phyloP scores from a whole-genome alignment of 1,140 invertebrate species.

The Drosophila baimaii region DNA sequence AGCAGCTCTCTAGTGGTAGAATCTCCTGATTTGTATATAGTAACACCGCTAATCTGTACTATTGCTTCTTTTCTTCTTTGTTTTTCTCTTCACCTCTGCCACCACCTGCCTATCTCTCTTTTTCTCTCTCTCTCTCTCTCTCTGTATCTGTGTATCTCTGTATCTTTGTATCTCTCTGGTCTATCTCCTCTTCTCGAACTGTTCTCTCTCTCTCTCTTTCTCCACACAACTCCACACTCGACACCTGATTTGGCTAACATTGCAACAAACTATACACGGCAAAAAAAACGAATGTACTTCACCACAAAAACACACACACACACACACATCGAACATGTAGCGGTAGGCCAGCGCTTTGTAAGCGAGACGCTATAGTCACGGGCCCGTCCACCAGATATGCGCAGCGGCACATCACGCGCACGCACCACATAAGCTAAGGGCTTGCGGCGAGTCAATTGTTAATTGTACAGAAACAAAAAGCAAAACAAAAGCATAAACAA shows the following conservation, averaged over 20 bases:
- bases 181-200: conserved; percentile 53
- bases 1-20: conserved; percentile 63
- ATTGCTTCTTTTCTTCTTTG: conserved; percentile 82
- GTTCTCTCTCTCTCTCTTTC: conserved; percentile 38
- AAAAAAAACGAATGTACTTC: conserved; percentile 40
- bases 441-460: conserved; percentile 48
- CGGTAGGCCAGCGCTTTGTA: conserved; percentile 84
- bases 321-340: conserved; percentile 66
- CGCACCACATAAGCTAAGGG: conserved; percentile 81
- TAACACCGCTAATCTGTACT: conserved; percentile 81
- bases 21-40: conserved; percentile 72
- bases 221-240: conserved; percentile 23
- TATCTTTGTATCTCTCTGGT: conserved; percentile 51
- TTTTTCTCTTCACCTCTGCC: conserved; percentile 78
- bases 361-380: conserved; percentile 84
- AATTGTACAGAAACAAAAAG: conserved; percentile 45
- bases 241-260: conserved; percentile 61
- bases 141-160: conserved; percentile 45
- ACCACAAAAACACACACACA: conserved; percentile 44
- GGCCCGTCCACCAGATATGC: conserved; percentile 82
- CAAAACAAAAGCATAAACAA: conserved; percentile 19
- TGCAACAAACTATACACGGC: conserved; percentile 59
- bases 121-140: conserved; percentile 47
- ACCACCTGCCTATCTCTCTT: conserved; percentile 62
- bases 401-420: conserved; percentile 78